Evolutionary conservation across 2,797 vertebrate genomes (phyloP).

Genomic region (Oreochromis grahami): DNA sequence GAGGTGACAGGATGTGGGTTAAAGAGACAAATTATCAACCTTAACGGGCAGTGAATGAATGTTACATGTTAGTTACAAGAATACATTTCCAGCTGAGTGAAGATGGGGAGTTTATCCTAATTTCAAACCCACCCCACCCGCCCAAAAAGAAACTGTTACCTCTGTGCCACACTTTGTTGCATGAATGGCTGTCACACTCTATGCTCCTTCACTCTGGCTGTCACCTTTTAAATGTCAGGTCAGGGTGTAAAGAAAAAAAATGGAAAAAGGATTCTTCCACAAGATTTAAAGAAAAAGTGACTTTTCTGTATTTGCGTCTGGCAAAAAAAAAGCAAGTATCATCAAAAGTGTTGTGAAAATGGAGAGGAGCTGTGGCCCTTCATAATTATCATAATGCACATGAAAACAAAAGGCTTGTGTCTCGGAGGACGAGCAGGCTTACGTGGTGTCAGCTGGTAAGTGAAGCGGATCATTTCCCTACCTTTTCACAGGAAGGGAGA

Average conservation of each 20-base stretch:
- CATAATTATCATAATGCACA: slow-evolving; percentile 75
- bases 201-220: slow-evolving; percentile 39
- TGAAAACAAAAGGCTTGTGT: slow-evolving; percentile 71
- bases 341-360: slow-evolving; percentile 63
- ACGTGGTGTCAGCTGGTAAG: slow-evolving; percentile 74
- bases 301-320: slow-evolving; percentile 10
- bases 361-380: slow-evolving; percentile 64
- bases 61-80: slow-evolving; percentile 13
- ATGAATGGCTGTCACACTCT: slow-evolving; percentile 49
- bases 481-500: slow-evolving; percentile 50
- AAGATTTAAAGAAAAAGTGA: slow-evolving; percentile 6
- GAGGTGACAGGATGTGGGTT: slow-evolving; percentile 48
- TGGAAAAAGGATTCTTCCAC: neutral
- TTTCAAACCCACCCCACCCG: neutral
- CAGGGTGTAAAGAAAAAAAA: slow-evolving; percentile 18
- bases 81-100: slow-evolving; percentile 20
- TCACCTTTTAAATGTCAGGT: slow-evolving; percentile 68
- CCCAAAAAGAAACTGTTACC: slow-evolving; percentile 7
- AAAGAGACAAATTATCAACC: slow-evolving; percentile 46
- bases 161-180: slow-evolving; percentile 38
- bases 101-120: slow-evolving; percentile 3
- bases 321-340: slow-evolving; percentile 51
- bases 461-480: slow-evolving; percentile 72
- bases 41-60: slow-evolving; percentile 14
- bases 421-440: slow-evolving; percentile 71